Evolutionary conservation across 1,140 invertebrate species (phyloP).

Genomic region (Coenobita brevimanus): DNA sequence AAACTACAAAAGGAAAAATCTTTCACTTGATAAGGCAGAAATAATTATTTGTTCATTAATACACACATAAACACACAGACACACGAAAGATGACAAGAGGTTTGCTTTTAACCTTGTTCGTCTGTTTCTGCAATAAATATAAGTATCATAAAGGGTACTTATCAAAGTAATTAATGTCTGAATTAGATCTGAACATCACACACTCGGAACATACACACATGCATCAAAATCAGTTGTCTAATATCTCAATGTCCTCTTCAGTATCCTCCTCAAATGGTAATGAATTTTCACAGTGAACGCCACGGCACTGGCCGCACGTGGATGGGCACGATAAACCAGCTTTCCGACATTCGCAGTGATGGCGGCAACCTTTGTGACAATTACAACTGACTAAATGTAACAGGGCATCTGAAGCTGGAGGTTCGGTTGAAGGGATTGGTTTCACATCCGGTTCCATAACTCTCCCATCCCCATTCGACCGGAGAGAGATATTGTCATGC

Average conservation of each 20-base stretch:
- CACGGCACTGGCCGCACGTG: conserved; percentile 30
- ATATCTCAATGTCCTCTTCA: too few relatives aligned
- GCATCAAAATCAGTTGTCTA: neutral
- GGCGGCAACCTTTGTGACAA: conserved; percentile 15
- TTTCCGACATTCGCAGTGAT: conserved; percentile 34
- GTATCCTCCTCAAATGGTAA: conserved; percentile 19
- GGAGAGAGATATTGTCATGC: conserved; percentile 34
- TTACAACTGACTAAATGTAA: conserved; percentile 40
- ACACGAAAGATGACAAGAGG: too few relatives aligned
- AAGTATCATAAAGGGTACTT: too few relatives aligned
- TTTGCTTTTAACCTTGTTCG: too few relatives aligned
- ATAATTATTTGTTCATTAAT: too few relatives aligned
- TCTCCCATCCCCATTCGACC: neutral
- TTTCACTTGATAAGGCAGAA: too few relatives aligned
- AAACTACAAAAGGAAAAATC: too few relatives aligned
- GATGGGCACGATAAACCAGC: conserved; percentile 37
- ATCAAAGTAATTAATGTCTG: too few relatives aligned
- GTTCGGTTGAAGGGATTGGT: neutral
- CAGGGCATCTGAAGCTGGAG: conserved; percentile 7
- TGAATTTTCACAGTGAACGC: conserved; percentile 11
- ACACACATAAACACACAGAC: too few relatives aligned
- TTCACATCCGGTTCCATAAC: conserved; percentile 11
- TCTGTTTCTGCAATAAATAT: too few relatives aligned
- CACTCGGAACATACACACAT: too few relatives aligned
- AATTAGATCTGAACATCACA: too few relatives aligned